Conservation (phyloP, 2,797 vertebrate genomes). For the Phoebastria nigripes region DNA sequence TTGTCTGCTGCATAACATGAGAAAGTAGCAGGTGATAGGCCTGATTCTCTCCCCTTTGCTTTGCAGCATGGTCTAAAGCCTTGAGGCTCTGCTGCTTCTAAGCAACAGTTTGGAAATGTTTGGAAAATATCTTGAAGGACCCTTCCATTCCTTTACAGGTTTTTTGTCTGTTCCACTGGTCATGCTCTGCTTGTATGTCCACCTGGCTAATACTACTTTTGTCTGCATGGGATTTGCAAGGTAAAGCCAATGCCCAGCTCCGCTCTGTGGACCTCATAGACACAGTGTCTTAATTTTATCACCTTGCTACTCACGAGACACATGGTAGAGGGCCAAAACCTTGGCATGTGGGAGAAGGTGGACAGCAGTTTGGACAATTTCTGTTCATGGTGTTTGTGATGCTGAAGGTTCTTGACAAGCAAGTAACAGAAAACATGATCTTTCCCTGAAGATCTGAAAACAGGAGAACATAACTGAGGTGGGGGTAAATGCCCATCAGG, state of each 20-base stretch:
- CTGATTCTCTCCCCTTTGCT: conserved; percentile 47
- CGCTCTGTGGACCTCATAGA: not conserved
- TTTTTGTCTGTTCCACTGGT: not conserved
- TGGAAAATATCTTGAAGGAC: not conserved
- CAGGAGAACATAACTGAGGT: not conserved
- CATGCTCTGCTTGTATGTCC: not conserved
- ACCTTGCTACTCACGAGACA: not conserved
- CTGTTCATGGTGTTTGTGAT: not conserved
- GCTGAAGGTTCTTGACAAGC: not conserved
- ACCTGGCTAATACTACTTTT: not conserved
- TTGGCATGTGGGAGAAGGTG: not conserved
- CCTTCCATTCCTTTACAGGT: not conserved
- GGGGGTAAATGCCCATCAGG: not conserved
- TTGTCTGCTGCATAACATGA: conserved; percentile 78
- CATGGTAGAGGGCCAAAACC: not conserved
- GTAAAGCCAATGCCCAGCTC: not conserved
- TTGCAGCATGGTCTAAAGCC: not conserved
- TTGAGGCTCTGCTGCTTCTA: not conserved
- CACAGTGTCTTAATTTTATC: not conserved
- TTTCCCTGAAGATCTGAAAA: not conserved
- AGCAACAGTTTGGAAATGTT: not conserved
- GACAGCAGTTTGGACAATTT: not conserved
- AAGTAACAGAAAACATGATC: not conserved
- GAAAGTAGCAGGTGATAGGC: conserved; percentile 79
- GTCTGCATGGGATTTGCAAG: not conserved